Base-by-base conservation (phyloP, 2,113 vertebrate species). In the Takifugu bimaculatus region DNA sequence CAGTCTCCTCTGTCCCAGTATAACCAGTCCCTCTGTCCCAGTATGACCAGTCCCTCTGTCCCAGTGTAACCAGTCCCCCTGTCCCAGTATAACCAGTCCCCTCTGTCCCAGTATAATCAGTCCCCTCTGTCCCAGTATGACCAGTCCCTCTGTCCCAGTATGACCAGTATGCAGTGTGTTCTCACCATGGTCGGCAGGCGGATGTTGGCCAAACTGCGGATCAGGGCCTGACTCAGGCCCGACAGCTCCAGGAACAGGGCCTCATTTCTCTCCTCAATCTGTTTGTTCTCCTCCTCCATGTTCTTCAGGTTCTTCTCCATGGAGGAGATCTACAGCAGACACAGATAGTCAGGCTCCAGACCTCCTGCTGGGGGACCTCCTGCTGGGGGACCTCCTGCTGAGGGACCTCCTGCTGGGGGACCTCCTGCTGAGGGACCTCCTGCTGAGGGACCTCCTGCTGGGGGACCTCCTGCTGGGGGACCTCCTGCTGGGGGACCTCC, bases 291-390 rank as follows among this genome's bases (percentile, higher is more conserved):
- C 68, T 98, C 94, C 72, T 99, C 96, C 26, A 99, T 96, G 85
- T 77, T 96, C 89, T 93, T 94, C 70, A 99, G 91, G 87, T 97
- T 98, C 80, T 93, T 96, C 88, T 98, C 96, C 96, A 99, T 98
- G 50, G 91, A 95, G 25, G 94, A 95, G 82, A 99, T 98, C 97
- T 99, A 60, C 39, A 65, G 29, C 56, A 62, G 20, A 65, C 1
- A 7, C 35, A 39, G 20, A 20, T 1, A 39, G 35, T 11, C 35
- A 10, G 35, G 9, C 3, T 39, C 35, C 35, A 9, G 35, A 20
- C 20, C 20, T 20, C 20, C 20, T 20, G 7, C 35, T 10, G 35
- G 35, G 20, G 20, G 20, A n/a, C n/a, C n/a, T n/a, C n/a, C n/a
- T n/a, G n/a, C n/a, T n/a, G 0, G 35, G 2, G 1, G 32, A 7